Percentiles rank a stretch among this genome's conserved stretches.
phyloP scores from a whole-genome alignment of 2,113 vertebrate genomes.

The Pitta sordida region DNA sequence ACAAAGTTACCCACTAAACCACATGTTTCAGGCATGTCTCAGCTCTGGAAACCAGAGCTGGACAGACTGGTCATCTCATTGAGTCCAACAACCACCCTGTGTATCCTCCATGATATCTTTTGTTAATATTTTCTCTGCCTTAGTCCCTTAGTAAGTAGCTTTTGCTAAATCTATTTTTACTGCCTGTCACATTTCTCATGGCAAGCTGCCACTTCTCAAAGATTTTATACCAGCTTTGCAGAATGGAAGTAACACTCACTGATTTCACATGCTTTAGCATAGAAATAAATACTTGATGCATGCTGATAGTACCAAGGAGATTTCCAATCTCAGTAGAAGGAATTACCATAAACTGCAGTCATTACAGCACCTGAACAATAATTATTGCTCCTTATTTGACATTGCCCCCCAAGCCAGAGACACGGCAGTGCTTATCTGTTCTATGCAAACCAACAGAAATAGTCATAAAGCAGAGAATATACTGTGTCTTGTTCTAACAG shows the following conservation, averaged over 20 bases:
- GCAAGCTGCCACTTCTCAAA: slow-evolving; percentile 6
- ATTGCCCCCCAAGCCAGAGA: background rate
- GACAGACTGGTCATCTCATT: background rate
- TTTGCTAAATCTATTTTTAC: slow-evolving; percentile 3
- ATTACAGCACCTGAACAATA: background rate
- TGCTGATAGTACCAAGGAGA: background rate
- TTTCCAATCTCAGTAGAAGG: background rate
- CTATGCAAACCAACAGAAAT: background rate
- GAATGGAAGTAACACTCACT: background rate
- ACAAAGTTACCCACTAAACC: background rate
- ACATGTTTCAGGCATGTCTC: background rate
- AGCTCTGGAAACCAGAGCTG: background rate
- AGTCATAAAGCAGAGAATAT: background rate
- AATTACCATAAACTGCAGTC: background rate
- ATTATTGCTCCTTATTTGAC: background rate
- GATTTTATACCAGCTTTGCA: background rate
- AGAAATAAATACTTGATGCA: slow-evolving; percentile 8
- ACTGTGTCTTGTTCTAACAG: background rate
- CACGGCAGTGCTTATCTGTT: background rate
- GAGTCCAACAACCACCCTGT: background rate
- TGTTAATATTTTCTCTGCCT: background rate
- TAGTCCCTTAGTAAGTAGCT: background rate
- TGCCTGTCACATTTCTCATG: background rate
- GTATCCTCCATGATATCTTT: background rate
- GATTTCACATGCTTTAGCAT: background rate